Base-by-base conservation (phyloP, 2,888 invertebrate species). In the Drosophila subsilvestris region DNA sequence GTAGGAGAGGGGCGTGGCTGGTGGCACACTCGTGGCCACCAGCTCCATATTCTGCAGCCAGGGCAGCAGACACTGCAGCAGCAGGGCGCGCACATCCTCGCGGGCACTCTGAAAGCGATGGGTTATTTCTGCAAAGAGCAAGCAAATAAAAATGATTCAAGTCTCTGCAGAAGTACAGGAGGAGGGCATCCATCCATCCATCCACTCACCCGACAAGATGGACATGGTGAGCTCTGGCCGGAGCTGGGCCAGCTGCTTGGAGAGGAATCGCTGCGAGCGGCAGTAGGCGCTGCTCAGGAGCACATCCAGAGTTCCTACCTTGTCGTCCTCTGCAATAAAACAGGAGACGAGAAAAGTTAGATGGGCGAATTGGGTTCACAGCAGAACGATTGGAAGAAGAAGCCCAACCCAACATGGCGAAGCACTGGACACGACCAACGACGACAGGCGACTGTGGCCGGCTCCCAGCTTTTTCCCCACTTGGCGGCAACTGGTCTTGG, bases 21-120 rank as follows among this genome's bases (percentile, higher is more conserved):
- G 97, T n/a, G 98, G 98, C 71, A 98, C 96, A 90, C 98, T 97
- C 17, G 98, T 98, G 91, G 99, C 99, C 5, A 99, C 98, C 74
- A 99, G 94, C 93, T 99, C 99, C 95, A 99, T 98, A 93, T 99
- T 99, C 90, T 98, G 97, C 63, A 99, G 94, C 99, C 99, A 99
- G 14, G 99, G 99, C 63, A 98, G 93, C 80, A 99, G 93, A 91
- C 98, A 98, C 90, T 98, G 97, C 60, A 99, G 93, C 77, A 99
- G 93, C 74, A 98, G 93, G 86, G 98, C 97, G 1, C 98, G 95
- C 1, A 99, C 97, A 91, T 98, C 97, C 6, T 98, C 96, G 47
- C 98, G 94, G 0, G 99, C 99, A 8, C 98, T 98, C 93, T 99
- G 98, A 91, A 99, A 97, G 71, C 99, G 95, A 92, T 97, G 97